phyloP scores from a whole-genome alignment of 2,113 vertebrate species.

The Heliornis fulica region DNA sequence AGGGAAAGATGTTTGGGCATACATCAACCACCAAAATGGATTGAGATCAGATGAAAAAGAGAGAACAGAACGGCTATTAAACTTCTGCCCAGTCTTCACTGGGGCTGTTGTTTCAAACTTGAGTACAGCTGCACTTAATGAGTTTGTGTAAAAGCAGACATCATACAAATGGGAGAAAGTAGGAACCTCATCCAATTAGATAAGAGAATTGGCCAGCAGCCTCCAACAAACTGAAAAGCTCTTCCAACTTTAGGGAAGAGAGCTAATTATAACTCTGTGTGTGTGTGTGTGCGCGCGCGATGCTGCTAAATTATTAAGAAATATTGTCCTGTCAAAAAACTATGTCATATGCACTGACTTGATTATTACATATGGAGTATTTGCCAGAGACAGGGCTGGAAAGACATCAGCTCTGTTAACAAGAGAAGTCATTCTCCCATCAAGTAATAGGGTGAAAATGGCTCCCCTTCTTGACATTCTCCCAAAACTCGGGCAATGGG shows the following conservation, averaged over 20 bases:
- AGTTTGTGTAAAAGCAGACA: slow-evolving; percentile 62
- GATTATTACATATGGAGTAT: slow-evolving; percentile 27
- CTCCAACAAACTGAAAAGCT: slow-evolving; percentile 53
- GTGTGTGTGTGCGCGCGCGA: neutral
- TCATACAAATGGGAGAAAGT: slow-evolving; percentile 53
- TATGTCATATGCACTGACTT: slow-evolving; percentile 15
- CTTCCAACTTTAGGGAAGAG: slow-evolving; percentile 59
- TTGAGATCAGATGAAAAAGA: slow-evolving; percentile 23
- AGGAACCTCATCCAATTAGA: slow-evolving; percentile 58
- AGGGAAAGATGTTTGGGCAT: neutral
- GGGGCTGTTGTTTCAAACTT: slow-evolving; percentile 30
- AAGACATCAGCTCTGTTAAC: neutral
- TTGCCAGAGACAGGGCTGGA: slow-evolving; percentile 5
- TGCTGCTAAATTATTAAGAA: slow-evolving; percentile 52
- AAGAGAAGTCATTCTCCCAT: neutral
- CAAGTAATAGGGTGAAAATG: neutral
- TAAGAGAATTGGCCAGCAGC: slow-evolving; percentile 60
- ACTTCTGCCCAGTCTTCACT: slow-evolving; percentile 2
- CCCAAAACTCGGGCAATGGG: neutral
- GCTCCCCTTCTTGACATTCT: neutral
- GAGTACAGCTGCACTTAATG: slow-evolving; percentile 67
- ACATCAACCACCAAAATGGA: neutral
- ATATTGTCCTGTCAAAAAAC: slow-evolving; percentile 51
- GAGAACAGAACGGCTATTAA: slow-evolving; percentile 34
- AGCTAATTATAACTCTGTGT: slow-evolving; percentile 67